Conservation (phyloP, 30 jellyfish, hydroid and myxozoan genomes). For the Pelagia noctiluca region DNA sequence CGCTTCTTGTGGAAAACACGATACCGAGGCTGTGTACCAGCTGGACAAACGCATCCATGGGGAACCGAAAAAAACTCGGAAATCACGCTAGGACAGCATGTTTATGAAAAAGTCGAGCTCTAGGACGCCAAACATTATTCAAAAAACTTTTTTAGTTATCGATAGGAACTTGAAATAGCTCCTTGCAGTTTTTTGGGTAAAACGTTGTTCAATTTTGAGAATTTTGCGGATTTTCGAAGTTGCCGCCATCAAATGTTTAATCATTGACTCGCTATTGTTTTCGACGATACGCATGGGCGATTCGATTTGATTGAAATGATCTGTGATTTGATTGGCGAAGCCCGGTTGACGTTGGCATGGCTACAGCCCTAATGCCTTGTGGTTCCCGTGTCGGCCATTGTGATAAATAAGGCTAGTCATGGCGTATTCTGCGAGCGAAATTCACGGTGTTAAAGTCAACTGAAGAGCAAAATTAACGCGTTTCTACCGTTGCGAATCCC, state of each 20-base stretch:
- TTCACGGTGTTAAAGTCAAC: neutral
- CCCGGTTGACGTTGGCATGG: constrained; percentile 83
- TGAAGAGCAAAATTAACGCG: neutral
- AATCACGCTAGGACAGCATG: constrained; percentile 6
- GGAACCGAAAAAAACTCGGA: too few species aligned
- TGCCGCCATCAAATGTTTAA: constrained; percentile 72
- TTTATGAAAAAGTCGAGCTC: neutral
- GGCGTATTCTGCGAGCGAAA: constrained; percentile 61
- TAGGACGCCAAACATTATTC: too few species aligned
- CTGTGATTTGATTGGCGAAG: constrained; percentile 62
- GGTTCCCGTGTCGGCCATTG: constrained; percentile 93
- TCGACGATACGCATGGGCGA: constrained; percentile 73
- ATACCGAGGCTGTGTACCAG: neutral
- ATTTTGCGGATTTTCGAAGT: constrained; percentile 46
- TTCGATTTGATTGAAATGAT: constrained; percentile 10
- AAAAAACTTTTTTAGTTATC: too few species aligned
- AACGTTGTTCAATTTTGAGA: constrained; percentile 5
- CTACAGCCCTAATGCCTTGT: constrained; percentile 78
- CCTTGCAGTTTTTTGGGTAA: neutral
- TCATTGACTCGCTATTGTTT: constrained; percentile 38
- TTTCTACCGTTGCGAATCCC: neutral
- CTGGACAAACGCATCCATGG: neutral
- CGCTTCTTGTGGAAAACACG: neutral
- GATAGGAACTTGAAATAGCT: too few species aligned
- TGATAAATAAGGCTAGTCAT: constrained; percentile 78